Conservation (phyloP, 1,140 invertebrate species). For the Anthonomus grandis region DNA sequence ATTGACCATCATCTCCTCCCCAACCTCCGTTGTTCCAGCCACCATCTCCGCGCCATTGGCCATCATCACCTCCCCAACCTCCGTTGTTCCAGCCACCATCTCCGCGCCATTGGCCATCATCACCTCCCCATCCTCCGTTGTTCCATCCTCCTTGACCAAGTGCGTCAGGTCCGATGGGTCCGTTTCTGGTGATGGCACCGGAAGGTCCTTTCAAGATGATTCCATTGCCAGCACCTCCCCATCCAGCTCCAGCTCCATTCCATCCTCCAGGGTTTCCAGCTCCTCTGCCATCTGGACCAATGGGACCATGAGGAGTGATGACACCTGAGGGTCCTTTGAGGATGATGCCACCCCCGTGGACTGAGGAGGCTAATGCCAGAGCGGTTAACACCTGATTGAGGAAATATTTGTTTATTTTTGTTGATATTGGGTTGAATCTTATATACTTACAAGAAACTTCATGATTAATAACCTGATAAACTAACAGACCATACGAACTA, state of each 20-base stretch:
- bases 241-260: conserved; percentile 14
- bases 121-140: too few relatives aligned
- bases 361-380: conserved; percentile 22
- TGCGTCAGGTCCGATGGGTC: conserved; percentile 20
- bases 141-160: neutral
- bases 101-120: too few relatives aligned
- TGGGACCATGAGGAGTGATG: conserved; percentile 30
- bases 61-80: conserved; percentile 17
- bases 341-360: conserved; percentile 22
- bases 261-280: too few relatives aligned
- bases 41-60: conserved; percentile 13
- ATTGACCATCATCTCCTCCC: too few relatives aligned
- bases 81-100: conserved; percentile 6
- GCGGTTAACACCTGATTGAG: conserved; percentile 27
- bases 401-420: too few relatives aligned
- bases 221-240: conserved; percentile 3
- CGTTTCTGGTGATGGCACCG: conserved; percentile 22
- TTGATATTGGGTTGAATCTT: too few relatives aligned
- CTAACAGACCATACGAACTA: conserved; percentile 23
- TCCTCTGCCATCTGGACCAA: conserved; percentile 29
- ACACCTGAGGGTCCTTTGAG: conserved; percentile 28
- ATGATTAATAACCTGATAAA: conserved; percentile 15
- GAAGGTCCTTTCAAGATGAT: conserved; percentile 25
- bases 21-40: too few relatives aligned
- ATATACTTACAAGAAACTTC: conserved; percentile 29